A percentile compares a stretch with the other conserved stretches of the same genome.
Conservation (phyloP, 1,140 invertebrate genomes). For the Bombus consobrinus region DNA sequence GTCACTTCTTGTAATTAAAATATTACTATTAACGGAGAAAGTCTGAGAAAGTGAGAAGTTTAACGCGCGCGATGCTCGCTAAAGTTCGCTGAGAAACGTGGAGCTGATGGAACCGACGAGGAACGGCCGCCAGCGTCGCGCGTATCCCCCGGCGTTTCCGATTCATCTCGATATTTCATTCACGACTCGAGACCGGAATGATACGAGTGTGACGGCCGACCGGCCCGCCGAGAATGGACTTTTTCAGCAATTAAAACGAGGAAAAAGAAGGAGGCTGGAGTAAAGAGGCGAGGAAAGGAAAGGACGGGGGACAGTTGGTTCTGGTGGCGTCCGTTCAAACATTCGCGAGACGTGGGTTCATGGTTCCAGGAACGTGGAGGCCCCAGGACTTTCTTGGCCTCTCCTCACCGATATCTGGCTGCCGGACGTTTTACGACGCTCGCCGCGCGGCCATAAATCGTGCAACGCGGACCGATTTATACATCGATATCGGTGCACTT, state of each 20-base stretch:
- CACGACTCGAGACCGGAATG: constrained; percentile 1
- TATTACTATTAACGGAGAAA: constrained; percentile 16
- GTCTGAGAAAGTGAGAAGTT: constrained; percentile 14
- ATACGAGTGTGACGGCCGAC: constrained; percentile 13
- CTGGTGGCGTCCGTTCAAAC: constrained; percentile 33
- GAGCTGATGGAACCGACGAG: too few species aligned
- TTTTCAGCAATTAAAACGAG: constrained; percentile 43
- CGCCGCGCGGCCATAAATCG: constrained; percentile 75
- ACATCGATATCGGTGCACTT: constrained; percentile 75
- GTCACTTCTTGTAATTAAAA: constrained; percentile 48
- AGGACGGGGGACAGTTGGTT: not conserved
- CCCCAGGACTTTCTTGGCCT: constrained; percentile 26
- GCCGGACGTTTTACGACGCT: constrained; percentile 75
- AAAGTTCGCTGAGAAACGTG: not conserved
- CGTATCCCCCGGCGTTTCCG: constrained; percentile 12
- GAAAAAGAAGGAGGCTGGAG: not conserved
- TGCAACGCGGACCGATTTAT: constrained; percentile 72
- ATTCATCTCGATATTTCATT: constrained; percentile 51
- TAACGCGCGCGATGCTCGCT: not conserved
- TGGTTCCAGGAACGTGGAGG: constrained; percentile 55
- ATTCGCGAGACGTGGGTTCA: constrained; percentile 46
- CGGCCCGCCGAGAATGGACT: constrained; percentile 19
- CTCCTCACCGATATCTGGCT: constrained; percentile 51
- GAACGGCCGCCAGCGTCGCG: not conserved
- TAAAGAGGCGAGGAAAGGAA: not conserved